Conservation (phyloP, 2,888 invertebrate species). For the Epinotia ramella region DNA sequence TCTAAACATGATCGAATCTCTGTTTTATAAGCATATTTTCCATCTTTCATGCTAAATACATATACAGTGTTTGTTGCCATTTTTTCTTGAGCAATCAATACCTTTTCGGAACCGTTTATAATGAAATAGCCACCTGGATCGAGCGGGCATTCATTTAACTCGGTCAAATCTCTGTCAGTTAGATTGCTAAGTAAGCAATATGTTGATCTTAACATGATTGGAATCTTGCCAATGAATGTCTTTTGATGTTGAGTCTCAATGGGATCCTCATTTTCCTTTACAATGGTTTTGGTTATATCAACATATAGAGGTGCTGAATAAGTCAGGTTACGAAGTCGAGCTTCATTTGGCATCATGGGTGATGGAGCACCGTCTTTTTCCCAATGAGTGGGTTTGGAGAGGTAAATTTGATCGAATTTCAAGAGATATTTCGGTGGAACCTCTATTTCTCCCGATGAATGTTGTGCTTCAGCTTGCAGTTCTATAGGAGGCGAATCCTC, state of each 20-base stretch:
- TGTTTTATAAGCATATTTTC: constrained; percentile 99
- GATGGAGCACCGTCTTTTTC: constrained; percentile 99
- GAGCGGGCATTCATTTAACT: constrained; percentile 99
- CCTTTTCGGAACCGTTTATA: constrained; percentile 99
- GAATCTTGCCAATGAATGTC: constrained; percentile 95
- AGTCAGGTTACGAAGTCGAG: constrained; percentile 97
- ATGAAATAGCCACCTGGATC: constrained; percentile 99
- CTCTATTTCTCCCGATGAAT: constrained; percentile 96
- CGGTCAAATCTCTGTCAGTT: constrained; percentile 99
- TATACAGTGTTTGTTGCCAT: constrained; percentile 99
- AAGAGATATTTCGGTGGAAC: constrained; percentile 95
- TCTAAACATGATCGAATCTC: constrained; percentile 94
- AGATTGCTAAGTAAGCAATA: constrained; percentile 97
- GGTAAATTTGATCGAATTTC: constrained; percentile 99
- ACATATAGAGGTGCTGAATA: constrained; percentile 99
- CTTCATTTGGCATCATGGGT: constrained; percentile 99
- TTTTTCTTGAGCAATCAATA: constrained; percentile 99
- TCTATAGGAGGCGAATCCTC: constrained; percentile 99
- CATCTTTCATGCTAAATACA: constrained; percentile 99
- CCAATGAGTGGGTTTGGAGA: constrained; percentile 99
- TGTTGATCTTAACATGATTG: constrained; percentile 99
- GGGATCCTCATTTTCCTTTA: constrained; percentile 95
- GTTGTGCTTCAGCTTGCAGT: constrained; percentile 98
- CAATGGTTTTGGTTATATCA: constrained; percentile 98
- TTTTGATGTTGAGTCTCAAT: constrained; percentile 93